Conservation (phyloP, 2,797 vertebrate genomes). For the Sebastes minor region DNA sequence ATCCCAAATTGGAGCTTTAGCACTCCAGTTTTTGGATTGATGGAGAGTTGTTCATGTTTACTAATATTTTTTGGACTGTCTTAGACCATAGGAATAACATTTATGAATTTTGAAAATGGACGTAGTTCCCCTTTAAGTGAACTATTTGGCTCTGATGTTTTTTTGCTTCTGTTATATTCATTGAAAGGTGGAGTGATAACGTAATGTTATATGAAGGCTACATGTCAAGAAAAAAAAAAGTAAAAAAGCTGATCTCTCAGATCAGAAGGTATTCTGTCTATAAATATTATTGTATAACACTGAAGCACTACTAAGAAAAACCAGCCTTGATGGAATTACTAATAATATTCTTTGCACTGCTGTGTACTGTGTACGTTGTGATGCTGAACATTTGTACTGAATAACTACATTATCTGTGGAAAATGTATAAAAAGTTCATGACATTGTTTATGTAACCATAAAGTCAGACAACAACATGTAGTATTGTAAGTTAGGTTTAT, state of each 20-base stretch:
- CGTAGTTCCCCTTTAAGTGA: not conserved
- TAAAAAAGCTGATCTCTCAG: not conserved
- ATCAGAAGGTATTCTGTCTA: not conserved
- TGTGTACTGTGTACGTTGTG: not conserved
- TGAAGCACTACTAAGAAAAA: not conserved
- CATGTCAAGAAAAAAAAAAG: not conserved
- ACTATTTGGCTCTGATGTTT: not conserved
- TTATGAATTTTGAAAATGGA: no score
- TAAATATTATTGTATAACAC: not conserved
- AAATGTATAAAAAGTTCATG: not conserved
- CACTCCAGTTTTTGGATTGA: no score
- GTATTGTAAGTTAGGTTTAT: conserved; percentile 58
- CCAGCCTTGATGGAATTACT: not conserved
- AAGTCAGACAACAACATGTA: conserved; percentile 12
- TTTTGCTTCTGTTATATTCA: not conserved
- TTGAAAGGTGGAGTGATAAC: not conserved
- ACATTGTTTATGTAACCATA: not conserved
- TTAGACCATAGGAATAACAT: no score
- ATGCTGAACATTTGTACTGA: not conserved
- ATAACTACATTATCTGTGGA: not conserved
- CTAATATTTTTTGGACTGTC: no score
- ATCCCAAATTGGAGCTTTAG: no score
- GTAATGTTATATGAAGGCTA: not conserved
- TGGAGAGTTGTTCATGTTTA: no score
- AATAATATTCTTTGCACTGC: not conserved